phyloP scores from a whole-genome alignment of 2,113 vertebrate species.

The Noturus placidus region DNA sequence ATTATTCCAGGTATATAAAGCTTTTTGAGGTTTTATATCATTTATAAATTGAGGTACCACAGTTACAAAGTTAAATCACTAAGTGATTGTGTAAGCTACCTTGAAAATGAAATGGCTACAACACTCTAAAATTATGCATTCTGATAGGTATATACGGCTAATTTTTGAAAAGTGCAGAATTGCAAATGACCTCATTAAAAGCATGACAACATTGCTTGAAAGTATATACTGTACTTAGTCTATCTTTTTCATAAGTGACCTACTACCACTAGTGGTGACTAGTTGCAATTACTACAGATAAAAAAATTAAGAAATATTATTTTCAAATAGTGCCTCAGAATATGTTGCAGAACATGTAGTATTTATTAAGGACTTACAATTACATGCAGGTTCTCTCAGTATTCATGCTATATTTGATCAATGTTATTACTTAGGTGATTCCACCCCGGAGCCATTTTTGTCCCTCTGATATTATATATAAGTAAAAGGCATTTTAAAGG shows the following conservation, averaged over 20 bases:
- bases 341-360: not conserved
- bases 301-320: not conserved
- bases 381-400: not conserved
- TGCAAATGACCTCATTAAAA: not conserved
- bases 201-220: not conserved
- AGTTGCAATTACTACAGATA: not conserved
- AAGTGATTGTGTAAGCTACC: not conserved
- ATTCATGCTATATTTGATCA: not conserved
- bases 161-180: too few species aligned
- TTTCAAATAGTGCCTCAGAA: not conserved
- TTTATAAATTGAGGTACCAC: not conserved
- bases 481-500: not conserved
- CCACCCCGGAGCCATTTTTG: not conserved
- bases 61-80: not conserved
- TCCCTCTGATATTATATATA: not conserved
- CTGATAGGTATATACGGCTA: not conserved
- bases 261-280: constrained; percentile 4
- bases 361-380: not conserved
- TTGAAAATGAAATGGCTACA: not conserved
- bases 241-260: not conserved
- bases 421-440: not conserved
- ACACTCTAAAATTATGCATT: not conserved
- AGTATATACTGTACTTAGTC: not conserved
- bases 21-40: not conserved
- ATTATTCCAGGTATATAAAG: not conserved